Evolutionary conservation across 2,888 invertebrate species (phyloP).

Genomic region (Cheilosia variabilis): DNA sequence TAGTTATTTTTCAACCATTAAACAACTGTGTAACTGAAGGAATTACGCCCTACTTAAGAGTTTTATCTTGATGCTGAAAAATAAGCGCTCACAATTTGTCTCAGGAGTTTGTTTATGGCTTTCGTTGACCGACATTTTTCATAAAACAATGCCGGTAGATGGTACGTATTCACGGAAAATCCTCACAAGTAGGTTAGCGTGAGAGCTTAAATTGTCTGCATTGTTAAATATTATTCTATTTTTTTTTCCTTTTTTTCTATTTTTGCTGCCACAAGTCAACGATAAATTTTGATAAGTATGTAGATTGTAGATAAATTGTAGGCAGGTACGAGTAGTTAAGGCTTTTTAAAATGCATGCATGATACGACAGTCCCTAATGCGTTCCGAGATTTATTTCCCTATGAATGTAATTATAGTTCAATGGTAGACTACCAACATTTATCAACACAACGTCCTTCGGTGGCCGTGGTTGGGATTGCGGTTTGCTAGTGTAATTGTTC

Average conservation of each 20-base stretch:
- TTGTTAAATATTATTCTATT: not conserved
- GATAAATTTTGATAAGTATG: not conserved
- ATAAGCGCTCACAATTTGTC: not conserved
- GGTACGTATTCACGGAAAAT: not conserved
- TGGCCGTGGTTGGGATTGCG: no score
- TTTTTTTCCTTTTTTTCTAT: not conserved
- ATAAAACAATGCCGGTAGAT: not conserved
- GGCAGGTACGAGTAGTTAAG: no score
- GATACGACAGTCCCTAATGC: not conserved
- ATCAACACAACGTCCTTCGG: no score
- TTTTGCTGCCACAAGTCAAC: not conserved
- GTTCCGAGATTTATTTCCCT: no score
- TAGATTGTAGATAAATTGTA: not conserved
- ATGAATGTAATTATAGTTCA: no score
- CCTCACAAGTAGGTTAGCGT: constrained; percentile 7
- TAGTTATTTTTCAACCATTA: no score
- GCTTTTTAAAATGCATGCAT: no score
- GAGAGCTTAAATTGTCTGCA: constrained; percentile 12
- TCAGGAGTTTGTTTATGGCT: not conserved
- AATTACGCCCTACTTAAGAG: no score
- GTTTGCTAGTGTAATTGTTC: no score
- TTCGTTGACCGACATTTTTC: constrained; percentile 20
- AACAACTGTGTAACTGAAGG: no score
- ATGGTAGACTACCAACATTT: no score
- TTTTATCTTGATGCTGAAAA: not conserved